These are phyloP conservation scores for Proterorhinus semilunaris DNA, from an alignment of 2,113 vertebrate genomes.

Conservation along the genomic window DNA sequence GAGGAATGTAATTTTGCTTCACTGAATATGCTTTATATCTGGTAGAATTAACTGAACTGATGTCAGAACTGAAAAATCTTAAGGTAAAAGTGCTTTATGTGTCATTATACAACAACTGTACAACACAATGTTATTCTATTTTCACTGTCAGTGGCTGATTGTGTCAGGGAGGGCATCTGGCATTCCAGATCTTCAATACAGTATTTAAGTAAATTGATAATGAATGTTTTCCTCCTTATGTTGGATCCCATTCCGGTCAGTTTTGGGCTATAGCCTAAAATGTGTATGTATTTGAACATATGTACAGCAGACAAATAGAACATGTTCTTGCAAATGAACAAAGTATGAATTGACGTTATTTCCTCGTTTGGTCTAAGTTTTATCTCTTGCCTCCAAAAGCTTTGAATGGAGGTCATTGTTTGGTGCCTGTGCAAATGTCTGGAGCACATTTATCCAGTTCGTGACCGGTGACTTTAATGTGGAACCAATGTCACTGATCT, in stretches of 20 bases:
- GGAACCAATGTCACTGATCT: slow-evolving; percentile 7
- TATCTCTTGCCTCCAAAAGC: neutral
- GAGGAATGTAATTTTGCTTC: no score
- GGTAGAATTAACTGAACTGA: no score
- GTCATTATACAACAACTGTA: no score
- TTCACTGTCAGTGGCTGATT: no score
- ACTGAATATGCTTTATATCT: no score
- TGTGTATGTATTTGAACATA: neutral
- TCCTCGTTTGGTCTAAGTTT: slow-evolving; percentile 1
- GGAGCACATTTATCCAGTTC: slow-evolving; percentile 5
- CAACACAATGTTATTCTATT: no score
- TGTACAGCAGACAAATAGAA: slow-evolving; percentile 1
- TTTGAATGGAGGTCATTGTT: neutral
- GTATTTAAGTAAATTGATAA: no score
- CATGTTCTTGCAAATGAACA: neutral
- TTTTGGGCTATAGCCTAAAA: neutral
- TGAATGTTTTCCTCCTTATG: no score
- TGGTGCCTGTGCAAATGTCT: neutral
- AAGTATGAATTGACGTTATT: neutral
- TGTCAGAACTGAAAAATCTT: no score
- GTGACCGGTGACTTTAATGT: slow-evolving; percentile 1
- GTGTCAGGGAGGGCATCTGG: no score
- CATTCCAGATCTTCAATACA: no score
- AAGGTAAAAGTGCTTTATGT: no score
- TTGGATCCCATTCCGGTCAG: neutral